Evolutionary conservation across 2,888 invertebrate species (phyloP).

Genomic region (Scrobipalpa costella): DNA sequence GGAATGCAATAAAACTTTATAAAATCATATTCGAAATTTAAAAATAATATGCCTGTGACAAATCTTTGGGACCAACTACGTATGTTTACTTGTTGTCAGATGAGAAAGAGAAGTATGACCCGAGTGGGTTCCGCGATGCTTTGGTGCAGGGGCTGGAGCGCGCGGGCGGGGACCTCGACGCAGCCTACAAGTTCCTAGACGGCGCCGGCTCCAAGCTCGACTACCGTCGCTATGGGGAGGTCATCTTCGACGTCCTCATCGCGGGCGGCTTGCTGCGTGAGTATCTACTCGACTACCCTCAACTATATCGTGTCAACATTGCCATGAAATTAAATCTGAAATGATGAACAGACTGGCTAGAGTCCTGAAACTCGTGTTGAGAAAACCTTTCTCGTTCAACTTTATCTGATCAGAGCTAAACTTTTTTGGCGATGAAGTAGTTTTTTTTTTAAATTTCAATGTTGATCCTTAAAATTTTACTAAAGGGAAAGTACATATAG

Average conservation of each 20-base stretch:
- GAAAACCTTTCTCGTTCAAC: conserved; percentile 71
- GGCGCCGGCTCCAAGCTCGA: conserved; percentile 97
- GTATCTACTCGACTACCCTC: conserved; percentile 42
- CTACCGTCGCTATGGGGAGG: conserved; percentile 98
- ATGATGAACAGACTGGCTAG: conserved; percentile 78
- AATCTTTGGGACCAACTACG: no score
- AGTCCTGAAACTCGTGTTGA: conserved; percentile 73
- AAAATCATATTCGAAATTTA: no score
- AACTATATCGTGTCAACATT: no score
- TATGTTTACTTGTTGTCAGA: conserved; percentile 77
- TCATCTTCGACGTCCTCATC: conserved; percentile 98
- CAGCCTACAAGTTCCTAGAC: conserved; percentile 97
- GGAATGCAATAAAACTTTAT: no score
- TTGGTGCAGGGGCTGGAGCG: conserved; percentile 97
- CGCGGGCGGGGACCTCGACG: conserved; percentile 96
- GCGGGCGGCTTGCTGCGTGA: conserved; percentile 96
- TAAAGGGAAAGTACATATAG: no score
- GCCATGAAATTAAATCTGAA: no score
- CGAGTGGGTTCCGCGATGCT: conserved; percentile 98
- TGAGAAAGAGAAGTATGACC: conserved; percentile 99
- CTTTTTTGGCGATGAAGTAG: no score
- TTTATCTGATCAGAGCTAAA: conserved; percentile 1
- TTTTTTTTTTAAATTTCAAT: no score
- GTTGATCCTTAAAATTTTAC: no score
- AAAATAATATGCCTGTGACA: no score